Evolutionary conservation across 2,113 vertebrate genomes (phyloP).

Genomic region (Ardeotis arabs): DNA sequence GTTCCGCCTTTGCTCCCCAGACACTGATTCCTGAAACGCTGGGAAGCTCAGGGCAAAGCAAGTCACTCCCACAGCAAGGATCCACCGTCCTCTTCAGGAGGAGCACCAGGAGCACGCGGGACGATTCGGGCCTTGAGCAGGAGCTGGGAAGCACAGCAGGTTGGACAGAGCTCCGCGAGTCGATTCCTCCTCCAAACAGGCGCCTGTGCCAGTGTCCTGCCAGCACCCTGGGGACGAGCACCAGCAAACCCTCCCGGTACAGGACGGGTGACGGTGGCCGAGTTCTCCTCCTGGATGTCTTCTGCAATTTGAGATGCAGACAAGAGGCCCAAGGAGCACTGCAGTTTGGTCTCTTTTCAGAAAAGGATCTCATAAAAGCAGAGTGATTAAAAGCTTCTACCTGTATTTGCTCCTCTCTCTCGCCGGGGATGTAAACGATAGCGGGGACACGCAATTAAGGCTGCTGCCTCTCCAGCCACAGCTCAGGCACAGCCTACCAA

Average conservation of each 20-base stretch:
- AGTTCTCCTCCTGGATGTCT: not conserved
- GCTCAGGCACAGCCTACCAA: not conserved
- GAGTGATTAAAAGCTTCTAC: not conserved
- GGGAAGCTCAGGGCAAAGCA: not conserved
- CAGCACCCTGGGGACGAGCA: accelerated
- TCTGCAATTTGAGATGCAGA: not conserved
- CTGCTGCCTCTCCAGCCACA: not conserved
- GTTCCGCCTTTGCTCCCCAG: not conserved
- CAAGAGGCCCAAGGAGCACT: not conserved
- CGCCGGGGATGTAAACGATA: accelerated
- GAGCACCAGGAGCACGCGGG: not conserved
- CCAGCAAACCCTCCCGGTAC: accelerated
- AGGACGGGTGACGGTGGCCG: accelerated
- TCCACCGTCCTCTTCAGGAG: not conserved
- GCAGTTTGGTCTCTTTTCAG: not conserved
- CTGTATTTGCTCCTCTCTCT: not conserved
- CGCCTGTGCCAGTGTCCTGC: accelerated
- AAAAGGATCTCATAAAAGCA: not conserved
- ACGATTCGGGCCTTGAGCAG: accelerated
- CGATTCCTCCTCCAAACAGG: not conserved
- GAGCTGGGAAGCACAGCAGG: not conserved
- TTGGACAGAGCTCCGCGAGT: too few species aligned
- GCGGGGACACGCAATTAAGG: not conserved
- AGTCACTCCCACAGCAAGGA: not conserved
- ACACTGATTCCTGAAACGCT: accelerated